phyloP scores from a whole-genome alignment of 1,140 invertebrate genomes.

The Eumeta japonica region DNA sequence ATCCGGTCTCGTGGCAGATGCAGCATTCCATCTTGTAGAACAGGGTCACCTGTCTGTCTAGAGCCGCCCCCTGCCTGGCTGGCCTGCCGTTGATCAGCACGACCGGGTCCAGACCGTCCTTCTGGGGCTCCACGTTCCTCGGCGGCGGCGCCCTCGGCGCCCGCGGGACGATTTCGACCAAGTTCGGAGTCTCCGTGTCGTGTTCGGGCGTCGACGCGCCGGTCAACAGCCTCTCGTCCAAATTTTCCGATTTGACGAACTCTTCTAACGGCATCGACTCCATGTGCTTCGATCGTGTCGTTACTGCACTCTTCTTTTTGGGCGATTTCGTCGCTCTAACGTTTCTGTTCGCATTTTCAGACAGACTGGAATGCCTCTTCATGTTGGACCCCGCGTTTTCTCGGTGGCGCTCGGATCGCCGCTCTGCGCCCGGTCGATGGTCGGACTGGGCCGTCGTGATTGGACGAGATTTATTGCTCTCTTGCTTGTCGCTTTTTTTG shows the following conservation, averaged over 20 bases:
- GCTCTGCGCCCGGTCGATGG: slow-evolving; percentile 8
- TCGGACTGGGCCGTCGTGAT: slow-evolving; percentile 17
- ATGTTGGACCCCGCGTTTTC: slow-evolving; percentile 6
- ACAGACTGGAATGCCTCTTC: not conserved
- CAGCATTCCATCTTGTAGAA: slow-evolving; percentile 54
- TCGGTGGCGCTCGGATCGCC: not conserved
- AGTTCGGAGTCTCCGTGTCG: not conserved
- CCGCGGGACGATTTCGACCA: not conserved
- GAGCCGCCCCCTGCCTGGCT: slow-evolving; percentile 35
- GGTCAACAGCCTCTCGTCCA: slow-evolving; percentile 36
- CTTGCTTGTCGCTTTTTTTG: slow-evolving; percentile 16
- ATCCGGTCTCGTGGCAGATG: slow-evolving; percentile 41
- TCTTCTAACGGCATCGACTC: slow-evolving; percentile 47
- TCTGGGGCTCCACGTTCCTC: not conserved
- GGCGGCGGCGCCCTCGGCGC: not conserved
- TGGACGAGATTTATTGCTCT: slow-evolving; percentile 21
- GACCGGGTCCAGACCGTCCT: slow-evolving; percentile 26
- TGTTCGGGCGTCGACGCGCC: too few species aligned
- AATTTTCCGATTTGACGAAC: slow-evolving; percentile 33
- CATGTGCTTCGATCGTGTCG: slow-evolving; percentile 32
- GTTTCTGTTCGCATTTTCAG: slow-evolving; percentile 10
- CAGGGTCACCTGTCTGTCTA: slow-evolving; percentile 44
- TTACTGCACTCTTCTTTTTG: not conserved
- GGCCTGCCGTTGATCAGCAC: slow-evolving; percentile 42
- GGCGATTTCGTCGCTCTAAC: not conserved